Conservation (phyloP, 2,113 vertebrate genomes). For the Otolemur garnettii region DNA sequence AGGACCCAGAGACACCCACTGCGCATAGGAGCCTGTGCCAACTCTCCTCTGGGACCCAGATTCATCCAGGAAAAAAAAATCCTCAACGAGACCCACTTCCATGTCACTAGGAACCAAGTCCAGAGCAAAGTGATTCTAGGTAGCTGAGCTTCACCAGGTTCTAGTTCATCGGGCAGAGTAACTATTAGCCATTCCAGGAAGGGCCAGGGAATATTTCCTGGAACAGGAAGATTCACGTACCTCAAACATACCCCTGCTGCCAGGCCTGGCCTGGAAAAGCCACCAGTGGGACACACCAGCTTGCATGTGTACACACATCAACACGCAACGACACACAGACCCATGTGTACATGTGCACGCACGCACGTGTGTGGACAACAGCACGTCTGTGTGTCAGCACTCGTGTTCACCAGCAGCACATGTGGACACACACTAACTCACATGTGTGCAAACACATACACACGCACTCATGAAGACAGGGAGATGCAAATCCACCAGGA, state of each 20-base stretch:
- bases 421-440: rapidly evolving
- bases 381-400: rapidly evolving
- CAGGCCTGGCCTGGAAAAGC: too few relatives aligned
- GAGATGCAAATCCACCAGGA: background rate
- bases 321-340: rapidly evolving
- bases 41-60: background rate
- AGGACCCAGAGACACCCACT: background rate
- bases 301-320: background rate
- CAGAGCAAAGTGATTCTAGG: rapidly evolving
- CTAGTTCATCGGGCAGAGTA: rapidly evolving
- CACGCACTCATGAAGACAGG: rapidly evolving
- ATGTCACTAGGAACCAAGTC: rapidly evolving
- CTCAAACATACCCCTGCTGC: background rate
- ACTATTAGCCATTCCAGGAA: background rate
- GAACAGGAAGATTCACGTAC: background rate
- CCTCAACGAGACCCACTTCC: rapidly evolving
- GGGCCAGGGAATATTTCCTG: rapidly evolving
- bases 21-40: rapidly evolving
- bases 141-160: rapidly evolving
- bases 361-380: too few relatives aligned
- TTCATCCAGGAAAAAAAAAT: rapidly evolving
- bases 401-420: rapidly evolving
- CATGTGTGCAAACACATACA: rapidly evolving
- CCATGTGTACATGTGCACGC: too few relatives aligned
- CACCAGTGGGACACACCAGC: too few relatives aligned